These are phyloP conservation scores for Hirtodrosophila duncani DNA, from an alignment of 2,888 invertebrate species.

Conservation along the genomic window DNA sequence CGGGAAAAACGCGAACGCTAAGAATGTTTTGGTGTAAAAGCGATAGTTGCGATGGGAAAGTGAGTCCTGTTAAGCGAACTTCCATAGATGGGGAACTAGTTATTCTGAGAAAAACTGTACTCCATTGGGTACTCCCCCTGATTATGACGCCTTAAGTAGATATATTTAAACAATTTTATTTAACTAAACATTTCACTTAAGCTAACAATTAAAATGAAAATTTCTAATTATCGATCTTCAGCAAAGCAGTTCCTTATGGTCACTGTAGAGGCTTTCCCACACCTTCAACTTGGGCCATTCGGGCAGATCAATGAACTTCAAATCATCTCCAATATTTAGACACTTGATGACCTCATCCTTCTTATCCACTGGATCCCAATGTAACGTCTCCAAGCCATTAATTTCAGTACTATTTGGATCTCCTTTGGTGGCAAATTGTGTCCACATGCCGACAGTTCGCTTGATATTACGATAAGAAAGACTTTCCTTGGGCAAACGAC, in stretches of 20 bases:
- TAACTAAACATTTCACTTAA: too few species aligned
- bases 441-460: constrained; percentile 72
- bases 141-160: too few species aligned
- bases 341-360: constrained; percentile 67
- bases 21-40: too few species aligned
- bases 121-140: too few species aligned
- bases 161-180: too few species aligned
- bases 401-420: constrained; percentile 71
- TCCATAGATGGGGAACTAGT: too few species aligned
- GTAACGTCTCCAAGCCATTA: constrained; percentile 60
- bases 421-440: constrained; percentile 73
- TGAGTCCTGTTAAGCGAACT: too few species aligned
- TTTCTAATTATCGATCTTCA: constrained; percentile 2
- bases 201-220: too few species aligned
- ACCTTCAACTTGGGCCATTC: constrained; percentile 69
- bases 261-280: constrained; percentile 73
- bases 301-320: constrained; percentile 71
- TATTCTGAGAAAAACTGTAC: too few species aligned
- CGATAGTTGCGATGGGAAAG: too few species aligned
- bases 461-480: constrained; percentile 74
- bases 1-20: too few species aligned
- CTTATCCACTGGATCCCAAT: constrained; percentile 70
- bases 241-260: constrained; percentile 57
- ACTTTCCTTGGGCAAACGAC: constrained; percentile 62
- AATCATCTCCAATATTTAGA: constrained; percentile 74